Percentiles rank a stretch among this genome's conserved stretches.
Conservation (phyloP, 2,113 vertebrate genomes). For the Pholis gunnellus region DNA sequence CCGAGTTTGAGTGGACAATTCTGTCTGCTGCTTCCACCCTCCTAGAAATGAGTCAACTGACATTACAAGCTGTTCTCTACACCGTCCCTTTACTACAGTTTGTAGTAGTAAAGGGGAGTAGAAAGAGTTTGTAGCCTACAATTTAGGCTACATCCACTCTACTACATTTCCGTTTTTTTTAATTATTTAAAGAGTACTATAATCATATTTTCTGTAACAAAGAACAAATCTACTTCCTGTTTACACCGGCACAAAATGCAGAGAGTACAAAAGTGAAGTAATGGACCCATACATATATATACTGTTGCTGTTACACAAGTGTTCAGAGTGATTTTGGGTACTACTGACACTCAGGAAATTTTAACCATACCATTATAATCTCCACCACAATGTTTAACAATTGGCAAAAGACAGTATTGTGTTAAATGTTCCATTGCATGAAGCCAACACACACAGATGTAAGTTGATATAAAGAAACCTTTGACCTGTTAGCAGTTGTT, state of each 20-base stretch:
- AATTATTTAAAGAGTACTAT: background rate
- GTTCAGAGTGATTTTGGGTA: background rate
- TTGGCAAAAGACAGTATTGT: background rate
- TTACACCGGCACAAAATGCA: background rate
- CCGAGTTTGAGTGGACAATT: too few relatives aligned
- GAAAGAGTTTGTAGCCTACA: too few relatives aligned
- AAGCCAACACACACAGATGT: background rate
- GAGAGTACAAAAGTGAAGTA: background rate
- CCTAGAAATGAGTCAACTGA: conserved; percentile 7
- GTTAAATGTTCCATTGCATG: background rate
- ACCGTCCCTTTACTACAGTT: background rate
- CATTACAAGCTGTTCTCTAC: background rate
- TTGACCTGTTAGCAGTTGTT: conserved; percentile 14
- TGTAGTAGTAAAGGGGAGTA: too few relatives aligned
- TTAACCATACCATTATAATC: background rate
- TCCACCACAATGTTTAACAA: background rate
- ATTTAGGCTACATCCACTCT: background rate
- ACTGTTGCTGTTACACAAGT: background rate
- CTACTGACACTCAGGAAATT: background rate
- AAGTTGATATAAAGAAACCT: background rate
- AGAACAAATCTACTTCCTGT: background rate
- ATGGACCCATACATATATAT: background rate
- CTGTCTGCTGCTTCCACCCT: background rate
- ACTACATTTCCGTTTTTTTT: background rate
- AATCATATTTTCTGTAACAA: background rate